These are phyloP conservation scores for Nematolebias whitei DNA, from an alignment of 2,113 vertebrate genomes.

Conservation along the genomic window DNA sequence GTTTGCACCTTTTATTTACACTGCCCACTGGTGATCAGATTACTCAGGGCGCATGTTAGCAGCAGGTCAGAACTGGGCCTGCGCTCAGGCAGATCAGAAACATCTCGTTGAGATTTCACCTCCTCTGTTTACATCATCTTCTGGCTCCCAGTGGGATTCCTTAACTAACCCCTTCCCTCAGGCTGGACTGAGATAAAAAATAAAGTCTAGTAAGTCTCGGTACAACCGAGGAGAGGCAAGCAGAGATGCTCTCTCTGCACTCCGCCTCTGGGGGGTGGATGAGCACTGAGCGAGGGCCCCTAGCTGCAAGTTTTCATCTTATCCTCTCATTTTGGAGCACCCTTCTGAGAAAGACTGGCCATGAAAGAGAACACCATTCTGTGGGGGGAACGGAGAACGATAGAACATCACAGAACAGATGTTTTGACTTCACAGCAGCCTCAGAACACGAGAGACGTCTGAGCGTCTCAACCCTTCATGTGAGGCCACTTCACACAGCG, in stretches of 20 bases:
- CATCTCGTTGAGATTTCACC: constrained; percentile 18
- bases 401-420: constrained; percentile 31
- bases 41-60: neutral
- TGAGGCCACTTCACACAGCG: constrained; percentile 9
- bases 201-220: constrained; percentile 47
- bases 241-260: constrained; percentile 4
- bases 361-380: constrained; percentile 52
- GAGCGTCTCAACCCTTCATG: constrained; percentile 19
- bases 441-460: constrained; percentile 17
- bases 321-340: constrained; percentile 45
- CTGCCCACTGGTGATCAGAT: neutral
- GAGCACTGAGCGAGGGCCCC: constrained; percentile 58
- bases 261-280: constrained; percentile 39
- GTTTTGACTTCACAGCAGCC: constrained; percentile 17
- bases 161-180: constrained; percentile 53
- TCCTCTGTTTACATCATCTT: constrained; percentile 32
- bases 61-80: neutral
- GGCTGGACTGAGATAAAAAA: constrained; percentile 19
- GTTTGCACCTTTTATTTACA: neutral
- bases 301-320: constrained; percentile 60
- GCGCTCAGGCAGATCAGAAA: neutral
- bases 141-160: constrained; percentile 26
- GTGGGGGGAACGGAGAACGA: constrained; percentile 15
- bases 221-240: constrained; percentile 29
- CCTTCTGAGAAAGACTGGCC: constrained; percentile 37